phyloP scores from a whole-genome alignment of 1,140 invertebrate species.

The Hyphantria cunea region DNA sequence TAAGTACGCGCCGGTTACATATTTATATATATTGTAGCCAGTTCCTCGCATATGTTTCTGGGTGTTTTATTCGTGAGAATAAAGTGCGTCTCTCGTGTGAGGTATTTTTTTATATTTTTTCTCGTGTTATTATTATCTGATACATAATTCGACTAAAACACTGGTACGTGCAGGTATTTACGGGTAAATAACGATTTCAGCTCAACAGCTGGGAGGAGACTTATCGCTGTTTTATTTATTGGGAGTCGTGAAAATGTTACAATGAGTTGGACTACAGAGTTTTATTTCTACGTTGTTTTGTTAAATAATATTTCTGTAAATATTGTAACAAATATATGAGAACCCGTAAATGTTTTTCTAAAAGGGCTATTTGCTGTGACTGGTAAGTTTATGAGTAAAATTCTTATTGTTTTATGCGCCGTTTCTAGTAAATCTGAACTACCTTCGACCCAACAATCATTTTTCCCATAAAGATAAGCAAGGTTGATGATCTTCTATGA shows the following conservation, averaged over 20 bases:
- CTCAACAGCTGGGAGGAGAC: constrained; percentile 17
- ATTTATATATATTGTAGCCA: constrained; percentile 66
- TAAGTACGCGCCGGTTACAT: constrained; percentile 48
- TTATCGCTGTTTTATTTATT: constrained; percentile 27
- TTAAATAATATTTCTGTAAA: neutral
- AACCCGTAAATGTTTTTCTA: no score
- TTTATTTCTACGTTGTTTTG: neutral
- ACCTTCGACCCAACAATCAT: no score
- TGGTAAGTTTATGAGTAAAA: no score
- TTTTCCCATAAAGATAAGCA: no score
- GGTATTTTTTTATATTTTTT: constrained; percentile 41
- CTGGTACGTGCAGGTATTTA: constrained; percentile 26
- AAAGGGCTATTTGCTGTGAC: no score
- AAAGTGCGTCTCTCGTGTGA: constrained; percentile 52
- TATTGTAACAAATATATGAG: no score
- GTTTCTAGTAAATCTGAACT: no score
- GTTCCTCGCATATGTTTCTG: constrained; percentile 66
- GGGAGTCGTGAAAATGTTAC: constrained; percentile 9
- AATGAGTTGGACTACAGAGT: neutral
- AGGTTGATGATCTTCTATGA: no score
- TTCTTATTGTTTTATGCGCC: no score
- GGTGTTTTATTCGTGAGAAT: constrained; percentile 70
- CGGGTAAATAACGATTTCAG: constrained; percentile 20
- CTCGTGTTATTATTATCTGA: constrained; percentile 28
- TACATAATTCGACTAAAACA: constrained; percentile 28